A percentile compares a stretch with the other conserved stretches of the same genome.
These are phyloP conservation scores for Gyrodactylus salaris DNA, from an alignment of 1,140 invertebrate species.

Conservation along the genomic window DNA sequence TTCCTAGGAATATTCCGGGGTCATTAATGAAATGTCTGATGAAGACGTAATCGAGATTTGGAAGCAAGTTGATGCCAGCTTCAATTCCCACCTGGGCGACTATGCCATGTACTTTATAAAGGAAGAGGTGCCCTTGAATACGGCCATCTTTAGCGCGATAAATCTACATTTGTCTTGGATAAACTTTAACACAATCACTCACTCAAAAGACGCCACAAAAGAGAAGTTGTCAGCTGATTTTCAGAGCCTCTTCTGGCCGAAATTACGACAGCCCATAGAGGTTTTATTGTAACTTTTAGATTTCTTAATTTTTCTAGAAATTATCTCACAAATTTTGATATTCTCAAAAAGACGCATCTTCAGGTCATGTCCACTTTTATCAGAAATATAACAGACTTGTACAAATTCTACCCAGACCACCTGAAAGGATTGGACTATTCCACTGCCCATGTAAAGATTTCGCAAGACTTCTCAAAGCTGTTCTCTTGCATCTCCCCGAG, in stretches of 20 bases:
- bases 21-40: not conserved
- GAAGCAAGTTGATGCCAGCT: not conserved
- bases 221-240: not conserved
- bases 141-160: not conserved
- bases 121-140: not conserved
- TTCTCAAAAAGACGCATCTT: not conserved
- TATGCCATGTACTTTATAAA: not conserved
- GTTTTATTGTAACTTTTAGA: not conserved
- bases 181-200: not conserved
- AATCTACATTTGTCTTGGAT: not conserved
- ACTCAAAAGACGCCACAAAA: not conserved
- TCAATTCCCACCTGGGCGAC: not conserved
- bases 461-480: not conserved
- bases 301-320: not conserved
- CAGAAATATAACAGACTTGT: not conserved
- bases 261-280: not conserved
- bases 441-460: not conserved
- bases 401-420: not conserved
- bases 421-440: not conserved
- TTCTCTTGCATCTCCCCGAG: not conserved
- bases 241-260: not conserved
- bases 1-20: not conserved
- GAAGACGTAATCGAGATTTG: not conserved
- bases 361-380: not conserved
- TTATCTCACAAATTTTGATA: not conserved